A percentile compares a stretch with the other conserved stretches of the same genome.
Evolutionary conservation across 2,797 vertebrate genomes (phyloP).

Genomic region (Podarcis siculus): DNA sequence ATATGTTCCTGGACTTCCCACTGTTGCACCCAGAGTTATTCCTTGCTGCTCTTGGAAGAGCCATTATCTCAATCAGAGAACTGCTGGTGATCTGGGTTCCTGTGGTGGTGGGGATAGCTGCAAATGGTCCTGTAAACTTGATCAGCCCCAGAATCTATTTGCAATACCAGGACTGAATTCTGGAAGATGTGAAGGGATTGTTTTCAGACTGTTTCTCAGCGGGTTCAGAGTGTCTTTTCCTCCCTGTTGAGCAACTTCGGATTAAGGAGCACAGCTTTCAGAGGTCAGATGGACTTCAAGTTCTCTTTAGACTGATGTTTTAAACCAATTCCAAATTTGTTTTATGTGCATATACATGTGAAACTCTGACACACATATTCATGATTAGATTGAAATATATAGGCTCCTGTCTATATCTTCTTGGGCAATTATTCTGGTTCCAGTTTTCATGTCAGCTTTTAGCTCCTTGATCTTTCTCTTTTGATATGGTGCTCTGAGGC

Average conservation of each 20-base stretch:
- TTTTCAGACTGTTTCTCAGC: neutral
- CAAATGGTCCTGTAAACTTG: neutral
- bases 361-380: neutral
- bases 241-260: neutral
- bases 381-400: neutral
- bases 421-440: neutral
- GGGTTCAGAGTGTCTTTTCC: neutral
- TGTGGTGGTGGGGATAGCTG: neutral
- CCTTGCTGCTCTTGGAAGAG: neutral
- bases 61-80: neutral
- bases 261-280: neutral
- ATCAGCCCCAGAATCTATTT: neutral
- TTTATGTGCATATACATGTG: neutral
- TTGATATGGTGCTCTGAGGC: conserved; percentile 4
- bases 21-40: neutral
- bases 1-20: neutral
- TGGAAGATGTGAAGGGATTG: neutral
- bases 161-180: neutral
- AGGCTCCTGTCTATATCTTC: neutral
- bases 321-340: neutral
- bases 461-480: neutral
- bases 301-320: conserved; percentile 7
- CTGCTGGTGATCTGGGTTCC: neutral
- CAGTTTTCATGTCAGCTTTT: conserved; percentile 3
- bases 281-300: neutral